Evolutionary conservation across 2,888 invertebrate genomes (phyloP).

Genomic region (Copidosoma aretas): DNA sequence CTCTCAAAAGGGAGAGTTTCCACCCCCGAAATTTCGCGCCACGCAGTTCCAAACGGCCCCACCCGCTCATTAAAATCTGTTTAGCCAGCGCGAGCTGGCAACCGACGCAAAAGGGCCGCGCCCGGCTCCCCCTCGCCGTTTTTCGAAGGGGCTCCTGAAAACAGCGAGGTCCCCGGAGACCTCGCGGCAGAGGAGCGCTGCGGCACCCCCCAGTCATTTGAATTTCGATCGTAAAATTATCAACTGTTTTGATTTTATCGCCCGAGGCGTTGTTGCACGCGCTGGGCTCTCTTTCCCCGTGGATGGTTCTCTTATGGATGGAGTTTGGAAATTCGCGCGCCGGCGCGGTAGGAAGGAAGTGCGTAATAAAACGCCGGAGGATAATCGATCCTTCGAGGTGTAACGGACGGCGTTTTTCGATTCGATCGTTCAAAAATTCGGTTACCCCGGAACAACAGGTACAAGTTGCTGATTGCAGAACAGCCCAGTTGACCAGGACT

Average conservation of each 20-base stretch:
- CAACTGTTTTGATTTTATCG: conserved; percentile 42
- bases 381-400: background rate
- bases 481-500: no score
- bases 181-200: background rate
- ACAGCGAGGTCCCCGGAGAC: conserved; percentile 24
- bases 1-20: background rate
- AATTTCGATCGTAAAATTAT: conserved; percentile 42
- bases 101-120: no score
- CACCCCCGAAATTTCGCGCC: conserved; percentile 25
- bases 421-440: no score
- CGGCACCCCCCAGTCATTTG: conserved; percentile 22
- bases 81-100: conserved; percentile 60
- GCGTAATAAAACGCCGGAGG: background rate
- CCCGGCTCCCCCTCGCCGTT: conserved; percentile 16
- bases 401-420: no score
- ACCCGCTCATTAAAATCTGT: conserved; percentile 66
- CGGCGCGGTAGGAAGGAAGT: background rate
- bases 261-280: conserved; percentile 17
- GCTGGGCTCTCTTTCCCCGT: background rate
- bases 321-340: background rate
- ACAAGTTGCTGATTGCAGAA: no score
- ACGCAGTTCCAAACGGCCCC: conserved; percentile 43
- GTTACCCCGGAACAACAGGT: no score
- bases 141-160: conserved; percentile 21
- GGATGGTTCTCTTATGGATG: conserved; percentile 4